These are phyloP conservation scores for Neolamprologus multifasciatus DNA, from an alignment of 2,797 vertebrate genomes.

Conservation along the genomic window DNA sequence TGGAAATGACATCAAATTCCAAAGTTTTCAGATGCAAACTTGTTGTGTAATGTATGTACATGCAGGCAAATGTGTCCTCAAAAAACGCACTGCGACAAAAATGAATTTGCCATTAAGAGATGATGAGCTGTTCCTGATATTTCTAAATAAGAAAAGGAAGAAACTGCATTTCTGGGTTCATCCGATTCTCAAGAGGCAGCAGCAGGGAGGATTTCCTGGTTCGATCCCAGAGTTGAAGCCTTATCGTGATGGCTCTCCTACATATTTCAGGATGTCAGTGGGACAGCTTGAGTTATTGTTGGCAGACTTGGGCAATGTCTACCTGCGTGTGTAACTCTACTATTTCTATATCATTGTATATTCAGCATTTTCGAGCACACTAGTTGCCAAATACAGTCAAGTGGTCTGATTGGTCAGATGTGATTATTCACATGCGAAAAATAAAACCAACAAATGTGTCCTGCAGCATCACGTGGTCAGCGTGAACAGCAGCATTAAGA, in stretches of 20 bases:
- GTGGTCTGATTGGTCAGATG: not conserved
- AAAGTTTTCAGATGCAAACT: not conserved
- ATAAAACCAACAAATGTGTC: not conserved
- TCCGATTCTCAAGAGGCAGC: not conserved
- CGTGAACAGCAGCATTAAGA: not conserved
- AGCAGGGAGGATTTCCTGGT: not conserved
- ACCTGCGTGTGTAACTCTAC: not conserved
- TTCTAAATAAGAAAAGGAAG: not conserved
- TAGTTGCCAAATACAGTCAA: not conserved
- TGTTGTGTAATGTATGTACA: not conserved
- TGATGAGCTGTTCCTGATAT: not conserved
- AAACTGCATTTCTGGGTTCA: not conserved
- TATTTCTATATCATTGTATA: not conserved
- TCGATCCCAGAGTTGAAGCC: not conserved
- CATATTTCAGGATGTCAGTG: not conserved
- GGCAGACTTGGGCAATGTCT: not conserved
- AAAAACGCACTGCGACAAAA: accelerated
- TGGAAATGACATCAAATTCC: not conserved
- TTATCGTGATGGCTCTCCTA: not conserved
- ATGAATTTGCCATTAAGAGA: not conserved
- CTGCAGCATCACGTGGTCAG: not conserved
- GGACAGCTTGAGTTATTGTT: not conserved
- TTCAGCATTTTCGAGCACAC: not conserved
- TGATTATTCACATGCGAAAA: not conserved
- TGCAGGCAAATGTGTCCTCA: not conserved